Conservation (phyloP, 1,140 invertebrate genomes). For the Bursaphelenchus mucronatus region DNA sequence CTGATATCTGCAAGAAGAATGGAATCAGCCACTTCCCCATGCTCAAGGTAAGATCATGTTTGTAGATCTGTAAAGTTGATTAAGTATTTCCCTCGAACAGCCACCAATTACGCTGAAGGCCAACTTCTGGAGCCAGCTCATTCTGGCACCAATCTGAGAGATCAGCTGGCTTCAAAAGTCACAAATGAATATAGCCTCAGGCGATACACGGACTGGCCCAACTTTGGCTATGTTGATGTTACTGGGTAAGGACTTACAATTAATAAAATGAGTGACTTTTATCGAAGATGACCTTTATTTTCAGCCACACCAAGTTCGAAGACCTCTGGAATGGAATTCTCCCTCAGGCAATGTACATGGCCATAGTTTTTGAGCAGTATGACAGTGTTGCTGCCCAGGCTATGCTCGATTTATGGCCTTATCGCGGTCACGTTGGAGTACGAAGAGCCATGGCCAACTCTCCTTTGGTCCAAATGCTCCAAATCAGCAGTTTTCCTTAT, state of each 20-base stretch:
- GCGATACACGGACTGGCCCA: constrained; percentile 57
- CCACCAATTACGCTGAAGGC: constrained; percentile 40
- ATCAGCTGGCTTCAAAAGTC: constrained; percentile 50
- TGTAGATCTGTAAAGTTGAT: constrained; percentile 20
- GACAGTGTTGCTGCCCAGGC: constrained; percentile 46
- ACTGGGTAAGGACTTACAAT: constrained; percentile 37
- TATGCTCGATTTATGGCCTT: constrained; percentile 51
- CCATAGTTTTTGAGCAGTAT: constrained; percentile 57
- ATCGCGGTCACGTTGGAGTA: constrained; percentile 44
- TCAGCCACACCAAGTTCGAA: constrained; percentile 52
- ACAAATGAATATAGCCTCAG: constrained; percentile 51
- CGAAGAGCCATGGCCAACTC: constrained; percentile 51
- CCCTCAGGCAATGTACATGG: constrained; percentile 50
- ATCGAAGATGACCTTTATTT: constrained; percentile 23
- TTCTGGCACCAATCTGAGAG: constrained; percentile 51
- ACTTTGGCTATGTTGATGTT: constrained; percentile 52
- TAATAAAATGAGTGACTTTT: constrained; percentile 17
- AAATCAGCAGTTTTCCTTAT: constrained; percentile 50
- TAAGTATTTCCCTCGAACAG: constrained; percentile 55
- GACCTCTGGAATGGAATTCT: constrained; percentile 50
- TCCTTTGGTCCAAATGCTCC: constrained; percentile 51
- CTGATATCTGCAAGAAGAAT: constrained; percentile 52
- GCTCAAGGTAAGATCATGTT: constrained; percentile 44
- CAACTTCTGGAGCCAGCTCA: constrained; percentile 51
- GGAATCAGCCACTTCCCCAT: constrained; percentile 56